phyloP scores from a whole-genome alignment of 23 tunicate species.

The Halocynthia roretzi region DNA sequence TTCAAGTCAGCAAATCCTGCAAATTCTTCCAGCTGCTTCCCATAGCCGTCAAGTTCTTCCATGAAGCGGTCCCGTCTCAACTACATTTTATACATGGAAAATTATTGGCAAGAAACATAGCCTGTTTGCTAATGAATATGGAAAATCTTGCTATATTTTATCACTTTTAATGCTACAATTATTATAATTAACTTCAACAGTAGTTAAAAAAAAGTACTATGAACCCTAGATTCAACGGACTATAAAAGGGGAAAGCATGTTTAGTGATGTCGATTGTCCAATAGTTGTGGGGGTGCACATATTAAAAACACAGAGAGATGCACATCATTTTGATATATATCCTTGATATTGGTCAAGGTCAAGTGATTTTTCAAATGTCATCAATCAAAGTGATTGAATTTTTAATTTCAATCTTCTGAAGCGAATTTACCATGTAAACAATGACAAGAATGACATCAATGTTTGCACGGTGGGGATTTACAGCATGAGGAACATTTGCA shows the following conservation, averaged over 20 bases:
- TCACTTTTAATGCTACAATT: neutral
- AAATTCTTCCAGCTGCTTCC: constrained; percentile 92
- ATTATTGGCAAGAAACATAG: neutral
- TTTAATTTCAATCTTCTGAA: too few relatives aligned
- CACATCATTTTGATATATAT: too few relatives aligned
- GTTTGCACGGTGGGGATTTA: too few relatives aligned
- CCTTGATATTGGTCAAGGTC: too few relatives aligned
- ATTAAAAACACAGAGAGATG: neutral
- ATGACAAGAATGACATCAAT: too few relatives aligned
- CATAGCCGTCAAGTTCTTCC: constrained; percentile 89
- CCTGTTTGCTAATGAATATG: neutral
- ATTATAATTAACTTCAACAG: neutral
- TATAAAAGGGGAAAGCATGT: too few relatives aligned
- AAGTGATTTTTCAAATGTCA: too few relatives aligned
- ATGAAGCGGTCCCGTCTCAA: constrained; percentile 84
- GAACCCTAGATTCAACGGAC: too few relatives aligned
- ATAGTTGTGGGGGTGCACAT: neutral
- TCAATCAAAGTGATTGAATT: too few relatives aligned
- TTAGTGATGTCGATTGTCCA: neutral
- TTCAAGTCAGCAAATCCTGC: constrained; percentile 43
- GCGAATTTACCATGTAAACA: too few relatives aligned
- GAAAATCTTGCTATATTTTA: too few relatives aligned
- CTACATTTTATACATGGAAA: constrained; percentile 16
- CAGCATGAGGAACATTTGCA: too few relatives aligned
- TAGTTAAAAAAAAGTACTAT: neutral